These are phyloP conservation scores for Mimachlamys varia DNA, from an alignment of 2,888 invertebrate species.

Conservation along the genomic window DNA sequence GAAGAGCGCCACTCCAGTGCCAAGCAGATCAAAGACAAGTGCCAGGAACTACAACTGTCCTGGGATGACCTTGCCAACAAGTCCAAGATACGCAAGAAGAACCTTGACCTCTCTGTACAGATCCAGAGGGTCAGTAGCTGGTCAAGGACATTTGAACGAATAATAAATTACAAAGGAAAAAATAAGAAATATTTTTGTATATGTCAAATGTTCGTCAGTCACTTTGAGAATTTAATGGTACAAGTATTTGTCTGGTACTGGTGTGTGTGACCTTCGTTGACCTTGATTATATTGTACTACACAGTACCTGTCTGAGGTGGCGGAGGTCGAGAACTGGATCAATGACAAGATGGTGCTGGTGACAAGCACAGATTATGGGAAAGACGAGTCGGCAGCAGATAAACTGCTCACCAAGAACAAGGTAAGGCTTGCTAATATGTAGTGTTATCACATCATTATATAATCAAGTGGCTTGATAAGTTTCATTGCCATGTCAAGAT, in stretches of 20 bases:
- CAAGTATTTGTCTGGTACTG: too few relatives aligned
- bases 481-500: too few relatives aligned
- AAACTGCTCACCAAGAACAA: constrained; percentile 97
- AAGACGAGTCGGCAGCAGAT: constrained; percentile 95
- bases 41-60: constrained; percentile 87
- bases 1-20: constrained; percentile 91
- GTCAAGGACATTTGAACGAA: too few relatives aligned
- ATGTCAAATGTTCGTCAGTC: background rate
- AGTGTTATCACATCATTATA: too few relatives aligned
- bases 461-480: too few relatives aligned
- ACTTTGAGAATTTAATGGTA: background rate
- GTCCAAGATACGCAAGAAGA: constrained; percentile 88
- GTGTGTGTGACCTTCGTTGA: background rate
- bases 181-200: too few relatives aligned
- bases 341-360: constrained; percentile 96
- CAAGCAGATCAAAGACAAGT: constrained; percentile 90
- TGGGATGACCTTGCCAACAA: constrained; percentile 89
- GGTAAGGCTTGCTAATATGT: constrained; percentile 64
- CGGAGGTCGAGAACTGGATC: constrained; percentile 98
- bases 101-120: constrained; percentile 92
- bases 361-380: constrained; percentile 93
- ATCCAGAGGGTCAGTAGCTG: constrained; percentile 87
- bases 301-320: constrained; percentile 97
- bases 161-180: too few relatives aligned
- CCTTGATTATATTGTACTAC: constrained; percentile 41